Conservation (phyloP, 2,113 vertebrate genomes). For the Pipa parva region DNA sequence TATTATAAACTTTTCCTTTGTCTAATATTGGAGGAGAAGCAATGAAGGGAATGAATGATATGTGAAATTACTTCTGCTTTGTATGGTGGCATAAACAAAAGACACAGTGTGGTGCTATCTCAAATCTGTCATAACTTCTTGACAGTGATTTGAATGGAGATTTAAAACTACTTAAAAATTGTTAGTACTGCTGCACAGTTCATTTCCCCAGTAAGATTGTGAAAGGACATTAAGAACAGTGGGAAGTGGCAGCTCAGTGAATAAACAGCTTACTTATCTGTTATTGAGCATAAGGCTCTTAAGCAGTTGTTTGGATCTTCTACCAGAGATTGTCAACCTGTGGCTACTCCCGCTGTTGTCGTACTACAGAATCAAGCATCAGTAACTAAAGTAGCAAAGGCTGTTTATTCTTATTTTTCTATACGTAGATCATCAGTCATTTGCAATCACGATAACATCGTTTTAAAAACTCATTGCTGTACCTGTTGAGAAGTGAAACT, state of each 20-base stretch:
- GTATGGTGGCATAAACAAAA: not conserved
- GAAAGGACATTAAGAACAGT: not conserved
- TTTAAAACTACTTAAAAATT: not conserved
- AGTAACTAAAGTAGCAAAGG: too few relatives aligned
- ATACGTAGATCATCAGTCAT: too few relatives aligned
- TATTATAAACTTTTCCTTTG: not conserved
- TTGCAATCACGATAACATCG: too few relatives aligned
- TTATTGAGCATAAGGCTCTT: not conserved
- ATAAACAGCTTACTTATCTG: not conserved
- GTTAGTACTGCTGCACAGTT: not conserved
- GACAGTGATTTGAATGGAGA: not conserved
- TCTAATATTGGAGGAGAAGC: not conserved
- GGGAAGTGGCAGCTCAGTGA: not conserved
- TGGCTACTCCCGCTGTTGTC: too few relatives aligned
- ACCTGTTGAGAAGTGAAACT: too few relatives aligned
- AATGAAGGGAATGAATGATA: not conserved
- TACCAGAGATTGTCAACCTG: too few relatives aligned
- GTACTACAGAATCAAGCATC: too few relatives aligned
- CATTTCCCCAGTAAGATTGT: not conserved
- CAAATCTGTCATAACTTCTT: not conserved
- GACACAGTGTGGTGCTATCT: not conserved
- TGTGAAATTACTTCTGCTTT: not conserved
- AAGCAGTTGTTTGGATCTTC: not conserved
- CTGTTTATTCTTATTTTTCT: too few relatives aligned
- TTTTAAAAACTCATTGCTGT: too few relatives aligned